Percentiles rank a stretch among this genome's conserved stretches.
Evolutionary conservation across 2,113 vertebrate genomes (phyloP).

Genomic region (Girardinichthys multiradiatus): DNA sequence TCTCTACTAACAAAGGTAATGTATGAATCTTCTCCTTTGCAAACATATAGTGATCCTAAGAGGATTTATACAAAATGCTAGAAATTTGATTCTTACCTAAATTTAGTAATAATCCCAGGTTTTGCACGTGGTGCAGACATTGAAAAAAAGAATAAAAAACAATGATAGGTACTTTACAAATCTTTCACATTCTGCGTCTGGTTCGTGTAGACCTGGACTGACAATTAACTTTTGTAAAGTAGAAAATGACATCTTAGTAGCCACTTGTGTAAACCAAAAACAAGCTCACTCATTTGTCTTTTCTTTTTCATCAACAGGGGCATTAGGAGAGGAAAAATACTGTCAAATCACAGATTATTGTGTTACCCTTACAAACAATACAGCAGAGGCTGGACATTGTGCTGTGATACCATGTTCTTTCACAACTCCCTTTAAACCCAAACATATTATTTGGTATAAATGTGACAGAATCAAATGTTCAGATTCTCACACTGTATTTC

Average conservation of each 20-base stretch:
- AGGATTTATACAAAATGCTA: background rate
- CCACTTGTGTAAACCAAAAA: too few relatives aligned
- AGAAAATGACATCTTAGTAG: background rate
- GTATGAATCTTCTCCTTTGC: background rate
- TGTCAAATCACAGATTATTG: background rate
- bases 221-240: background rate
- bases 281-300: too few relatives aligned
- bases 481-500: constrained; percentile 17
- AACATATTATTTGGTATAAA: constrained; percentile 51
- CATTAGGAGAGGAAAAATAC: rapidly evolving
- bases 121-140: background rate
- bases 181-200: background rate
- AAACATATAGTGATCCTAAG: background rate
- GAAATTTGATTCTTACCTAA: background rate
- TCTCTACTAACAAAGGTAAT: background rate
- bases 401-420: constrained; percentile 54
- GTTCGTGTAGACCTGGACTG: background rate
- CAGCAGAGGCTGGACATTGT: constrained; percentile 59
- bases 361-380: constrained; percentile 3
- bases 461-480: background rate
- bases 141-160: background rate
- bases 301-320: constrained; percentile 3
- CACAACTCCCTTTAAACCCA: rapidly evolving
- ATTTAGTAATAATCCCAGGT: background rate
- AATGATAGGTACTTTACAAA: background rate